Evolutionary conservation across 2,113 vertebrate genomes (phyloP), one percentile per base, ranked within the genome.

Genomic region (Fregata magnificens): DNA sequence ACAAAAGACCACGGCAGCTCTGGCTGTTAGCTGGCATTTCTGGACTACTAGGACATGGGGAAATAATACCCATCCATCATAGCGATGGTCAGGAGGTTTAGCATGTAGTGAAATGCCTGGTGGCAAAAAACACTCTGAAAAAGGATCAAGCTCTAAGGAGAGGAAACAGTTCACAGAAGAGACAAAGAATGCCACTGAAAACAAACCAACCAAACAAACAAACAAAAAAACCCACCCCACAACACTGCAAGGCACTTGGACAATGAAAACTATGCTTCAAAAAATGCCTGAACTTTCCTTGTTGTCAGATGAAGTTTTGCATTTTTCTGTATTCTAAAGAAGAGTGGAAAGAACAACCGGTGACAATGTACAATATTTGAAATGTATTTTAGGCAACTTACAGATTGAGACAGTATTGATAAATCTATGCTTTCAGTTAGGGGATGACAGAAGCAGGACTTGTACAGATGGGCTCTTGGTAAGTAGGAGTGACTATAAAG

Each of bases 391-490:
- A 53, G 14, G 14, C 32, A 29, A 74, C n/a, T 73, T 58, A 25
- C 26, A 79, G 42, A 71, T 82, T 0, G 0, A 59, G 66, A 52
- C 31, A 61, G 14, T 29, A 82, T 40, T 44, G 85, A 22, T 47
- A 76, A 72, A 58, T 42, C 42, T 38, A 1, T 26, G 36, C 45
- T 86, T 90, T 91, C 71, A n/a, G 50, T 34, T 16, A 32, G 34
- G 7, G 45, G 22, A 69, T 66, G 80, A 83, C 80, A 88, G 72
- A 92, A 83, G 82, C 53, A 72, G 49, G 44, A 88, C 18, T 34
- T 56, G 32, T 24, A 79, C n/a, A 59, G 38, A 55, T 0, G 0
- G 20, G 47, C 9, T 90, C 52, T 44, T 16, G 16, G 3, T 67
- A 88, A 78, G 45, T 2, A 89, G 70, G 11, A 79, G 10, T 47